Conservation (phyloP, 2,888 invertebrate species). For the Sylvicola fuscatus region DNA sequence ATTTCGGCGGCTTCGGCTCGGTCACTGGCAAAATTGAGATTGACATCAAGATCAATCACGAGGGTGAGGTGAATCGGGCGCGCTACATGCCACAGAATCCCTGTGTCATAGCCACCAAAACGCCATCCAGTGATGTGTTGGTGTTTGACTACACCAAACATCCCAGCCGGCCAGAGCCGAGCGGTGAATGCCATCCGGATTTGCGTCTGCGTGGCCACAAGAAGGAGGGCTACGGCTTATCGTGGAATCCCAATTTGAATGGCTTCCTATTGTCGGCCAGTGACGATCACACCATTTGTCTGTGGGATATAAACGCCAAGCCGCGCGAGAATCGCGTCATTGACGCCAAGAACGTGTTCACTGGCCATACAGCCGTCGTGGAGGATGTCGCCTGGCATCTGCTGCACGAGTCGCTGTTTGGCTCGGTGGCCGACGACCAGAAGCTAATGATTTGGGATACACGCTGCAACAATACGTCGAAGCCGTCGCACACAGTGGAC, state of each 20-base stretch:
- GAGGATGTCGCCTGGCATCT: conserved; percentile 99
- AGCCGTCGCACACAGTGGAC: conserved; percentile 96
- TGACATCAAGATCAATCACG: conserved; percentile 99
- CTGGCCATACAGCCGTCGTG: conserved; percentile 95
- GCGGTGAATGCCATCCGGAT: conserved; percentile 93
- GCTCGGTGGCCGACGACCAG: conserved; percentile 98
- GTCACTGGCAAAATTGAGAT: conserved; percentile 99
- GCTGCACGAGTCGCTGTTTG: conserved; percentile 92
- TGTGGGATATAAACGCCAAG: conserved; percentile 97
- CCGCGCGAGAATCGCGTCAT: conserved; percentile 89
- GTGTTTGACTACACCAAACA: conserved; percentile 99
- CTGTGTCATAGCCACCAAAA: conserved; percentile 97
- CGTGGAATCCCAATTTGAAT: conserved; percentile 97
- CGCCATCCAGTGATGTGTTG: conserved; percentile 94
- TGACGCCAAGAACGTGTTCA: conserved; percentile 96
- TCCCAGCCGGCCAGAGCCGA: conserved; percentile 95
- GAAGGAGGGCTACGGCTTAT: conserved; percentile 47
- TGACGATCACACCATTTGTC: conserved; percentile 96
- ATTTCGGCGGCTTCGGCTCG: conserved; percentile 98
- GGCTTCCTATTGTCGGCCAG: conserved; percentile 88
- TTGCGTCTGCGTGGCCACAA: conserved; percentile 40
- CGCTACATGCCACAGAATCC: conserved; percentile 99
- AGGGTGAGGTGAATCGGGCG: conserved; percentile 97
- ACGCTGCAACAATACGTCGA: conserved; percentile 84
- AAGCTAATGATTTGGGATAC: conserved; percentile 99